Evolutionary conservation across 2,113 vertebrate species (phyloP), one percentile per base, ranked within the genome.

Genomic region (Silurus meridionalis): DNA sequence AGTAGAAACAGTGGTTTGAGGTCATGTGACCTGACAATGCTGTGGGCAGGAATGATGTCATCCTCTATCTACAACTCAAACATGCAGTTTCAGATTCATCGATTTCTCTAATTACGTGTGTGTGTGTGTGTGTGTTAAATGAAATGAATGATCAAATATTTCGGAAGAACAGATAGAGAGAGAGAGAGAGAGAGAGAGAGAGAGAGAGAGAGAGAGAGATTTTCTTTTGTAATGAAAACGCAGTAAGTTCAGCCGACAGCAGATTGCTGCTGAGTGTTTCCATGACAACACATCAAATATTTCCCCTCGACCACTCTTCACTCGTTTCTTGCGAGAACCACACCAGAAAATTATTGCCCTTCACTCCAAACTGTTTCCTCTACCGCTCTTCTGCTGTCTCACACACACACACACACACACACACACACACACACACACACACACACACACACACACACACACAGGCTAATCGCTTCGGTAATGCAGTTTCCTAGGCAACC

Each of bases 281-380:
- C 80, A 82, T 82, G 80, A 82, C 80, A 64, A 82, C 80, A 64
- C 50, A 82, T 82, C 60, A 82, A 82, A 63, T 64, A 50, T 64
- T 64, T 63, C 80, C 80, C 80, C 19, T 52, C 53, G 17, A 53
- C 75, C 53, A 46, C 13, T 79, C 53, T 57, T n/a, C 72, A n/a
- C 50, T 75, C 50, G 21, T 80, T 80, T 25, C 37, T 57, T 25
- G 3, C 10, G 10, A 60, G 28, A 82, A 64, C 79, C 61, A 82
- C 58, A 64, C 58, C 75, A 50, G 60, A 23, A 64, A 82, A 82
- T 82, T 66, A 82, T 82, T 21, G 6, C 80, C 80, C 80, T 63
- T 82, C 80, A 82, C 46, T 64, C 21, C 8, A 4, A 57, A 37
- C 53, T 58, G 77, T 79, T 58, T 58, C 53, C 75, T 79, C n/a